Base-by-base conservation (phyloP, 2,113 vertebrate species). In the Seriola quinqueradiata region DNA sequence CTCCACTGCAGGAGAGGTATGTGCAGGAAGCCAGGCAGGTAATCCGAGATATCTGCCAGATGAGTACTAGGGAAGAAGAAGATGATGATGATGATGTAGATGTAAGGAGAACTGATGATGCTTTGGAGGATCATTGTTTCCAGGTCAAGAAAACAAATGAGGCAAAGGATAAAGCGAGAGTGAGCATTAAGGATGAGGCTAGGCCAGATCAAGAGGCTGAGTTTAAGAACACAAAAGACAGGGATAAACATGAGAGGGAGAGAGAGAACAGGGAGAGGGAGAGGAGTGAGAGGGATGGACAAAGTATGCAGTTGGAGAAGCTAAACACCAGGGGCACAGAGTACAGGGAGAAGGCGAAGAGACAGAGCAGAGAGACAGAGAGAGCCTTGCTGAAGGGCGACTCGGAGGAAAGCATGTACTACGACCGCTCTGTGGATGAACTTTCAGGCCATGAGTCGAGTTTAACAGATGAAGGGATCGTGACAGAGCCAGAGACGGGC, bases 391-490 rank as follows among this genome's bases (percentile, higher is more conserved):
- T 82, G 77, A 95, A 94, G 50, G 81, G 36, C 0, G 93, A 94
- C 58, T 94, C 68, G 0, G 95, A 96, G 74, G 96, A 96, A 91
- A 93, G 89, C 44, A 70, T 96, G 5, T 61, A 85, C 46, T 91
- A 73, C 16, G 92, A 95, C 65, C 96, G 95, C 77, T 97, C 95
- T 0, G 42, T 95, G 83, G 97, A 99, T 87, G 98, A 99, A 71
- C 94, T 98, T 75, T 98, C 96, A 0, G 97, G 97, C 40, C 97
- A 97, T 0, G 98, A 99, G 92, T 99, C 97, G 0, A 97, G 95
- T 38, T 94, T 99, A 94, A 97, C 96, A 0, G 98, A 99, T 17
- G 98, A 99, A 92, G 98, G 98, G 80, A 99, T 99, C 46, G 98
- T 99, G 68, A 97, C 97, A 0, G 98, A 99, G 90, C 96, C 95